phyloP scores from a whole-genome alignment of 2,888 invertebrate species.

The Stenolophus ochropezus region DNA sequence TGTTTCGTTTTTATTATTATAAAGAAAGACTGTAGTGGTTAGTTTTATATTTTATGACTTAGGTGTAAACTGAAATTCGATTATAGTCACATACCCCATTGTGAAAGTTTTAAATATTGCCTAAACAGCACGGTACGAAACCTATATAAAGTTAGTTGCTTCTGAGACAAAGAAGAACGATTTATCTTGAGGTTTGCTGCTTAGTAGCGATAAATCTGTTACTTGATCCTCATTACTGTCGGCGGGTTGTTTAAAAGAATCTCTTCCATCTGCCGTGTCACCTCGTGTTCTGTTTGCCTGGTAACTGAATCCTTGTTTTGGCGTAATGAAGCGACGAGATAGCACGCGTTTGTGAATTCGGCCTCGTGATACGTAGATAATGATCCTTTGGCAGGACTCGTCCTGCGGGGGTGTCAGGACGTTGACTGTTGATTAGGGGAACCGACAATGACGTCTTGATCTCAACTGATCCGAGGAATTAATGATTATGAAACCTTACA shows the following conservation, averaged over 20 bases:
- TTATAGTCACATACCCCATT: background rate
- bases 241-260: background rate
- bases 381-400: background rate
- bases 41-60: too few relatives aligned
- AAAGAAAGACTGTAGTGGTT: too few relatives aligned
- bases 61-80: too few relatives aligned
- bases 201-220: constrained; percentile 2
- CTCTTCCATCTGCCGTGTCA: background rate
- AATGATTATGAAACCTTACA: constrained; percentile 26
- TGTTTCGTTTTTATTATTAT: too few relatives aligned
- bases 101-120: background rate
- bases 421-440: constrained; percentile 3
- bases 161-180: background rate
- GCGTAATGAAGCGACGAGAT: constrained; percentile 9
- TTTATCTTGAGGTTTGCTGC: background rate
- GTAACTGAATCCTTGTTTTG: constrained; percentile 1
- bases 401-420: background rate
- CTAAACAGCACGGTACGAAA: background rate
- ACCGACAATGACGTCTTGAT: background rate
- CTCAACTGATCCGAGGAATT: constrained; percentile 6
- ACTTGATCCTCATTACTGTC: constrained; percentile 24
- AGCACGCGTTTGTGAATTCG: constrained; percentile 25
- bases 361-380: background rate
- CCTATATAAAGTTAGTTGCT: background rate
- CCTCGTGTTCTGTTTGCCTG: background rate